Evolutionary conservation across 2,113 vertebrate species (phyloP), one percentile per base, ranked within the genome.

Genomic region (Ceyx melanurus): DNA sequence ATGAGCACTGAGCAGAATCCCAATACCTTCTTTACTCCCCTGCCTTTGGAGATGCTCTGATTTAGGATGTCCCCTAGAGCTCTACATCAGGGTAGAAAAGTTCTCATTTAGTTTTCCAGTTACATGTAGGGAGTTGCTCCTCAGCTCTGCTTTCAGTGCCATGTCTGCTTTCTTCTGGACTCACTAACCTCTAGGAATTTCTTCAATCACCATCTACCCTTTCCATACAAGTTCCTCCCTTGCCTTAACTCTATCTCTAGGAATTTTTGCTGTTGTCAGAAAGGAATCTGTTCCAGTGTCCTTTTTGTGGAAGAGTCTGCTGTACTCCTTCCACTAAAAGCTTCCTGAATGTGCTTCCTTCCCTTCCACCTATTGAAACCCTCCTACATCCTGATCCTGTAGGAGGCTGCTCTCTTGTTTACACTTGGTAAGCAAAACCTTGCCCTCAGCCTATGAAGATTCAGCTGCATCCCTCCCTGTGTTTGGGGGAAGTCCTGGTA

Each of bases 341-440:
- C 87, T 46, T 83, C 64, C 46, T 0, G 0, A 82, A 31, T 76
- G 67, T 53, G 48, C 48, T 96, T 95, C 94, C 94, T 95, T 88
- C 92, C 89, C 40, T 83, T 94, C 89, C 65, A 89, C 18, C 11
- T 92, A 87, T 45, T 89, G 84, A 89, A 85, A 86, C 67, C 42
- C 35, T 87, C 60, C 82, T 60, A 82, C 87, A 94, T 95, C 91
- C 86, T 93, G 79, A 78, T 89, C 46, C 82, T 76, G 20, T 74
- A 62, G 48, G 74, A 84, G 46, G 29, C 82, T 68, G 2, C 85
- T 91, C 90, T 91, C 79, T 62, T 92, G 79, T 94, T 95, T 95
- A 90, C 8, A 3, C 40, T 82, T 29, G 50, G 19, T 57, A 56
- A 92, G 79, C 84, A 92, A 85, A 94, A 65, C 56, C 58, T 91